Percentiles rank a stretch among this genome's conserved stretches.
Conservation (phyloP, 1,140 invertebrate species). For the Nasonia giraulti region DNA sequence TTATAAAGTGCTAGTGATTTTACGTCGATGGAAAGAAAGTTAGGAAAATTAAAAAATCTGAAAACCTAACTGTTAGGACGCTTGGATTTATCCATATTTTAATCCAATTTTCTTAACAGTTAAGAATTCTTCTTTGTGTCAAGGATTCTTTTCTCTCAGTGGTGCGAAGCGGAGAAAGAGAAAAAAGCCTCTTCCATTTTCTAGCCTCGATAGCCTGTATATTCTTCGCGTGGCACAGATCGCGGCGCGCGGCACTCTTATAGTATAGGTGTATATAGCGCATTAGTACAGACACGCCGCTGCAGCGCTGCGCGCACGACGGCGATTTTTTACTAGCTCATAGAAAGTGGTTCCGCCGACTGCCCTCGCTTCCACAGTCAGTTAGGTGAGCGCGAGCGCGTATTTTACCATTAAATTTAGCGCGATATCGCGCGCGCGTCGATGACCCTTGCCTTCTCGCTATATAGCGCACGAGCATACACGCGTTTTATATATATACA, state of each 20-base stretch:
- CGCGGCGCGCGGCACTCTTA: too few relatives aligned
- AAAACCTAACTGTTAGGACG: too few relatives aligned
- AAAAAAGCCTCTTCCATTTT: slow-evolving; percentile 4
- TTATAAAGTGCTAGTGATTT: too few relatives aligned
- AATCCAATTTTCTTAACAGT: too few relatives aligned
- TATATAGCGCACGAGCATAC: not conserved
- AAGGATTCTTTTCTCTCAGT: too few relatives aligned
- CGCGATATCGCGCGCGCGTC: not conserved
- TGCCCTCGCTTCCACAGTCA: not conserved
- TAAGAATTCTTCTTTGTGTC: too few relatives aligned
- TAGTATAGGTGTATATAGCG: too few relatives aligned
- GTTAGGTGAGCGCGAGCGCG: not conserved
- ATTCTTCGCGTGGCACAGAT: not conserved
- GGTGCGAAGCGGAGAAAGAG: not conserved
- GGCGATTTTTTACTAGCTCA: not conserved
- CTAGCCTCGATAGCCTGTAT: not conserved
- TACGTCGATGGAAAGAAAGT: too few relatives aligned
- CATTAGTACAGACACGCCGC: not conserved
- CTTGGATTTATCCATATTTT: too few relatives aligned
- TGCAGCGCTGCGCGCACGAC: not conserved
- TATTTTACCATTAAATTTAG: slow-evolving; percentile 17
- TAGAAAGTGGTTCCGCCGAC: not conserved
- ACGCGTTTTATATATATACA: not conserved
- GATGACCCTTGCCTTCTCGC: not conserved
- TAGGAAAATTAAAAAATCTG: too few relatives aligned